Base-by-base conservation (phyloP, 2,797 vertebrate species). In the Coreius guichenoti region DNA sequence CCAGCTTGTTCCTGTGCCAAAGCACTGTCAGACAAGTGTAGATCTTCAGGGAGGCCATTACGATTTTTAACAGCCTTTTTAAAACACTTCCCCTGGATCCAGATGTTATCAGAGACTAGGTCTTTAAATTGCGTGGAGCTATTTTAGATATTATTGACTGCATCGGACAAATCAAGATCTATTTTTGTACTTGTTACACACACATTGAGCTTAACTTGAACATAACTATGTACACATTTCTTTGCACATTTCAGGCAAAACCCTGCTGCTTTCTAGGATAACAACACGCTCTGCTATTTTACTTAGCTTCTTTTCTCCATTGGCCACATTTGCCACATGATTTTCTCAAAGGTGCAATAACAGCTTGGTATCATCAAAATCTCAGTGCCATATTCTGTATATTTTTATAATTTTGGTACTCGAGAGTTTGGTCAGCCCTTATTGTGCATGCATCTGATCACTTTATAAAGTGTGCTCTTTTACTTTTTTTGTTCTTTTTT, bases 101-200 rank as follows among this genome's bases (percentile, higher is more conserved):
- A 73, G 61, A 63, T 63, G 61, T 63, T 29, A 31, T 31, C 63
- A 31, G 39, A 47, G 81, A 49, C 61, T 67, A 54, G 21, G n/a
- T 73, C 33, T 21, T 82, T 43, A 9, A 43, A 63, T 73, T 19
- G 13, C 2, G 39, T 47, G 47, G 33, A 81, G 67, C 51, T 82
- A 76, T 77, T 84, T 84, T 76, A 68, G 47, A 76, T 77, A 51
- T 49, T 5, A 84, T 77, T 33, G 16, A 76, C 63, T 61, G 83
- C 74, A 78, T 79, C 5, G 1, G 65, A 84, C 67, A 79, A 79
- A 84, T 84, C 83, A 26, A 80, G 76, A 80, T 85, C 29, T 85
- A 85, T 85, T 85, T 85, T 85, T 85, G 76, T 85, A 73, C 51
- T 56, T 43, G 43, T 76, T 54, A 51, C 36, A 78, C 58, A 65